Evolutionary conservation across 1,140 invertebrate genomes (phyloP), one percentile per base, ranked within the genome.

Genomic region (Lutraria rhynchaena): DNA sequence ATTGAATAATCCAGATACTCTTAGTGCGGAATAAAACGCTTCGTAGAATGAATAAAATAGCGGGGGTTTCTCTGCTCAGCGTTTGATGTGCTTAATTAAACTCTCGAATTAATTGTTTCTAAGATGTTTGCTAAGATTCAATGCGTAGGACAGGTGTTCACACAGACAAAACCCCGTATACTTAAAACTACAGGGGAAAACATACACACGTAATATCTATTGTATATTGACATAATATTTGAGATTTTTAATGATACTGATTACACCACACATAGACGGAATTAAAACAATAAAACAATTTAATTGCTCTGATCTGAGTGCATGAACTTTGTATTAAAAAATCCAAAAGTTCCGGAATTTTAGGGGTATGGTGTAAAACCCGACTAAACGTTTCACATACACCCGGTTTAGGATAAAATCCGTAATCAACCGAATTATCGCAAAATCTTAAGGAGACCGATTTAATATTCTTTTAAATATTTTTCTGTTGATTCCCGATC

Each of bases 11-110:
- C 33, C 15, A 22, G 24, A 63, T 63, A 63, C 60, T 41, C 22
- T 63, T 37, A 37, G 60, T 44, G 37, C 22, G 29, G 60, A 33
- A 37, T 63, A 37, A 63, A 63, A 63, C 37, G 60, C 37, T 63
- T 44, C 35, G 44, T 41, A 22, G 60, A 22, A 41, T 41, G 31
- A 44, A 63, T 63, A 63, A 63, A 63, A 63, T 63, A 63, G 60
- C 37, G 35, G 60, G 60, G 35, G 60, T 63, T 35, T 63, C 31
- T 33, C 3, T 17, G 37, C n/a, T 63, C 35, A 37, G 22, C 35
- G 31, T 74, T 74, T 74, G 70, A 74, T 58, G 70, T 74, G 31
- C 55, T 74, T 74, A 74, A 74, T 74, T 74, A 74, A 58, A 53
- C 37, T 74, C 70, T 74, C 55, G 35, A 58, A 57, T 74, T 74